phyloP scores from a whole-genome alignment of 2,888 invertebrate species.

The Drosophila acutilabella region DNA sequence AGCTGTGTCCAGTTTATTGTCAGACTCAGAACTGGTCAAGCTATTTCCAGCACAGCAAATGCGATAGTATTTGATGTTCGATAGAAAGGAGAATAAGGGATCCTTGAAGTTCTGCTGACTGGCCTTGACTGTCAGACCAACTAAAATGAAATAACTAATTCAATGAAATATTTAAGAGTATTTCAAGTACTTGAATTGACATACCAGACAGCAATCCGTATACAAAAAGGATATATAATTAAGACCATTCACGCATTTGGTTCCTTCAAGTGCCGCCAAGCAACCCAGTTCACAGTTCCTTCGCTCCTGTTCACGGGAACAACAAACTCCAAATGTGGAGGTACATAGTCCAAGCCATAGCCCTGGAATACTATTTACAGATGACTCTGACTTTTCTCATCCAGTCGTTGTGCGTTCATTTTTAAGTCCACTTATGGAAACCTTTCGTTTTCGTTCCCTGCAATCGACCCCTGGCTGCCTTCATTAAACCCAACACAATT shows the following conservation, averaged over 20 bases:
- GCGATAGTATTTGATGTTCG: slow-evolving; percentile 86
- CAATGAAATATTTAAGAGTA: not conserved
- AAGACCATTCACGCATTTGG: slow-evolving; percentile 72
- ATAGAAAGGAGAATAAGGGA: slow-evolving; percentile 84
- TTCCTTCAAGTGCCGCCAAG: too few species aligned
- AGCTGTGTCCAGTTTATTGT: too few species aligned
- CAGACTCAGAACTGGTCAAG: too few species aligned
- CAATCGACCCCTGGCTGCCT: too few species aligned
- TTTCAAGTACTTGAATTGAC: slow-evolving; percentile 83
- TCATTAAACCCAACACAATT: too few species aligned
- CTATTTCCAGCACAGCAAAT: too few species aligned
- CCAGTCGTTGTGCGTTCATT: slow-evolving; percentile 86
- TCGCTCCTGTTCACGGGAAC: slow-evolving; percentile 86
- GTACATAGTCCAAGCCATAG: slow-evolving; percentile 88
- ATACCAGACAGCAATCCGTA: slow-evolving; percentile 88
- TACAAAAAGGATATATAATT: slow-evolving; percentile 80
- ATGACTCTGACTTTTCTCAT: slow-evolving; percentile 86
- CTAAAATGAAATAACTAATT: slow-evolving; percentile 8
- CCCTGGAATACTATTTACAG: slow-evolving; percentile 86
- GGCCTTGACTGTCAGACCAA: slow-evolving; percentile 87
- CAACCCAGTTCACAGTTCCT: slow-evolving; percentile 82
- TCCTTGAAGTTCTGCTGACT: slow-evolving; percentile 86
- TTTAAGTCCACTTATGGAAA: slow-evolving; percentile 86
- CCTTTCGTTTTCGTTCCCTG: too few species aligned
- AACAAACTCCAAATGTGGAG: slow-evolving; percentile 88